Conservation (phyloP, 2,888 invertebrate genomes). For the Fissipunctia ypsillon region DNA sequence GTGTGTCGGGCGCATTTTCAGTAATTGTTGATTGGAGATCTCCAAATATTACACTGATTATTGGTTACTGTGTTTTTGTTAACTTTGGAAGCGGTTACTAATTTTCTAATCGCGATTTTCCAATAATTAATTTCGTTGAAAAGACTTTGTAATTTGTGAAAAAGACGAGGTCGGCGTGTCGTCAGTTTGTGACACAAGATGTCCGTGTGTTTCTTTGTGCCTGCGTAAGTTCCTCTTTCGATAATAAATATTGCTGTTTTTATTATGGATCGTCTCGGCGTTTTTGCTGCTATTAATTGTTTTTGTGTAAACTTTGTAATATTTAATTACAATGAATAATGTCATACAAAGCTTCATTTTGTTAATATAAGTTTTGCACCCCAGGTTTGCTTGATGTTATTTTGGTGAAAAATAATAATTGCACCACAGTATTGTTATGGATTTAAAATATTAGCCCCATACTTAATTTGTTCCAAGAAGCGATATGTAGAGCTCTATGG, state of each 20-base stretch:
- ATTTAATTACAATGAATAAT: too few species aligned
- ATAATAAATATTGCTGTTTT: conserved; percentile 56
- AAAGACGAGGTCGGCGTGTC: conserved; percentile 73
- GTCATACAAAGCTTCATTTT: too few species aligned
- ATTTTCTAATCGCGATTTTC: conserved; percentile 75
- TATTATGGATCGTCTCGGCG: background rate
- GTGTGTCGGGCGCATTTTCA: conserved; percentile 89
- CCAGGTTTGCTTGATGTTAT: too few species aligned
- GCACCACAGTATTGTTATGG: too few species aligned
- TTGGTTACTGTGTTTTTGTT: conserved; percentile 87
- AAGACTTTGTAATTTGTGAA: conserved; percentile 66
- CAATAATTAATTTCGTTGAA: conserved; percentile 72
- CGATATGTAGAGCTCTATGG: background rate
- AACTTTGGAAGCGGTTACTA: conserved; percentile 84
- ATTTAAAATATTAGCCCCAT: background rate
- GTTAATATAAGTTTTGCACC: too few species aligned
- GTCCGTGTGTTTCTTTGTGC: conserved; percentile 93
- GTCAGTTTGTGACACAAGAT: conserved; percentile 85
- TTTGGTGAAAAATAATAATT: too few species aligned
- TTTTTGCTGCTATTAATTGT: conserved; percentile 7
- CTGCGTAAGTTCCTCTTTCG: conserved; percentile 91
- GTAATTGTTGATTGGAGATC: conserved; percentile 91
- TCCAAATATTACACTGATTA: conserved; percentile 89
- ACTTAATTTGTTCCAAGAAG: too few species aligned
- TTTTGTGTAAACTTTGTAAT: conserved; percentile 6